Evolutionary conservation across 1,140 invertebrate species (phyloP).

Genomic region (Agrypnia vestita): DNA sequence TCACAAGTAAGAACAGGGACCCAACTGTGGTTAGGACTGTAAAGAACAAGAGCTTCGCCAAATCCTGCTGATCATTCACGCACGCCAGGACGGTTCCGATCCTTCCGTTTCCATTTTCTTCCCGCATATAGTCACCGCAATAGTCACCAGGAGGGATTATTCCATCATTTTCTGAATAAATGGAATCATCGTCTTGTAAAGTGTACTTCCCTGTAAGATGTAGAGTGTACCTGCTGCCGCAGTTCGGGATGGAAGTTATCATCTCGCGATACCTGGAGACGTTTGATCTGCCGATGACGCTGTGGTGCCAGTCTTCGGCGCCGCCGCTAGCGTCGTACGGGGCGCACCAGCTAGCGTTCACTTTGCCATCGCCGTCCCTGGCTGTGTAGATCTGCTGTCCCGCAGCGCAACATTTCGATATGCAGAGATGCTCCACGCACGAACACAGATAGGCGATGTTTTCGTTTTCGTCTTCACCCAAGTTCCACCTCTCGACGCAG

Average conservation of each 20-base stretch:
- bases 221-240: neutral
- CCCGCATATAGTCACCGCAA: conserved; percentile 41
- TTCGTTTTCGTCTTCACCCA: neutral
- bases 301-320: conserved; percentile 32
- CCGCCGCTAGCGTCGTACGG: neutral
- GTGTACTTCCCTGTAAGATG: conserved; percentile 37
- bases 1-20: conserved; percentile 13
- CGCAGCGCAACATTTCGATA: conserved; percentile 36
- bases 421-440: conserved; percentile 46
- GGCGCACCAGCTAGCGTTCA: neutral
- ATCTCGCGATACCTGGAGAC: conserved; percentile 21
- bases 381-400: conserved; percentile 19
- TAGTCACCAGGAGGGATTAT: conserved; percentile 35
- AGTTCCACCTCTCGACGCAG: conserved; percentile 36
- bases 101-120: conserved; percentile 7
- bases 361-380: neutral
- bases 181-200: conserved; percentile 30
- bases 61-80: neutral
- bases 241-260: conserved; percentile 13
- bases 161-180: conserved; percentile 38
- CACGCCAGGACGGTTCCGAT: conserved; percentile 30
- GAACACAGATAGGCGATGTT: conserved; percentile 39
- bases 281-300: conserved; percentile 7
- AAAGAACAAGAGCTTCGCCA: conserved; percentile 1
- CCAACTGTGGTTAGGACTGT: conserved; percentile 8